Evolutionary conservation across 1,140 invertebrate species (phyloP).

Genomic region (Orchestia grillus): DNA sequence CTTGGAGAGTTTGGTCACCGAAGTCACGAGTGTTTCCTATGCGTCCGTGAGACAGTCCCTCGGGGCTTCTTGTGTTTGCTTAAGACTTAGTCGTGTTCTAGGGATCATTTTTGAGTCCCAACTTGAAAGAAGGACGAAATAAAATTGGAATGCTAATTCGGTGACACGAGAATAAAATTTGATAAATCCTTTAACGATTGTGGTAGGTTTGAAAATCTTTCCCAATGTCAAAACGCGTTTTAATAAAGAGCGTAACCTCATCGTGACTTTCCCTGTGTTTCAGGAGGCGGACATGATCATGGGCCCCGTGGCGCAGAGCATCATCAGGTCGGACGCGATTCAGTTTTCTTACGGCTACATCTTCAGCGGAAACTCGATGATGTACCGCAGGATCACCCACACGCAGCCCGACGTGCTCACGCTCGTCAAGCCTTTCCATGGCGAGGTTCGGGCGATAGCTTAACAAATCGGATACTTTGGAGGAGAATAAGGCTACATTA

Average conservation of each 20-base stretch:
- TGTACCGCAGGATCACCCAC: not conserved
- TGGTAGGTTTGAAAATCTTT: not conserved
- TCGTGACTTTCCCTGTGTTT: not conserved
- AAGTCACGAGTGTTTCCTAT: no score
- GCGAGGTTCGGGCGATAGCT: not conserved
- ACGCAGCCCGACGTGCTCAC: not conserved
- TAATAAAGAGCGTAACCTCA: not conserved
- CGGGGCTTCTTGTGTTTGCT: no score
- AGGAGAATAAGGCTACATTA: not conserved
- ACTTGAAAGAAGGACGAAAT: not conserved
- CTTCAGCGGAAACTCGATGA: not conserved
- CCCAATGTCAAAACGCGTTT: not conserved
- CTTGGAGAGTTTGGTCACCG: no score
- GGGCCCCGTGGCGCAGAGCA: not conserved
- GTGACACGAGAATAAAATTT: not conserved
- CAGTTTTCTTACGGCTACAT: not conserved
- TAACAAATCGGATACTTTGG: not conserved
- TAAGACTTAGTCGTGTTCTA: no score
- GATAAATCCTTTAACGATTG: not conserved
- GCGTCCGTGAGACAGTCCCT: no score
- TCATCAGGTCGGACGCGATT: not conserved
- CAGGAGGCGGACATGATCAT: slow-evolving; percentile 14
- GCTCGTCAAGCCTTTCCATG: not conserved
- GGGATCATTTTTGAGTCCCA: no score
- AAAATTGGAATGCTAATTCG: not conserved